Percentiles rank a stretch among this genome's conserved stretches.
phyloP scores from a whole-genome alignment of 1,140 invertebrate genomes.

The Aphelenchoides besseyi region DNA sequence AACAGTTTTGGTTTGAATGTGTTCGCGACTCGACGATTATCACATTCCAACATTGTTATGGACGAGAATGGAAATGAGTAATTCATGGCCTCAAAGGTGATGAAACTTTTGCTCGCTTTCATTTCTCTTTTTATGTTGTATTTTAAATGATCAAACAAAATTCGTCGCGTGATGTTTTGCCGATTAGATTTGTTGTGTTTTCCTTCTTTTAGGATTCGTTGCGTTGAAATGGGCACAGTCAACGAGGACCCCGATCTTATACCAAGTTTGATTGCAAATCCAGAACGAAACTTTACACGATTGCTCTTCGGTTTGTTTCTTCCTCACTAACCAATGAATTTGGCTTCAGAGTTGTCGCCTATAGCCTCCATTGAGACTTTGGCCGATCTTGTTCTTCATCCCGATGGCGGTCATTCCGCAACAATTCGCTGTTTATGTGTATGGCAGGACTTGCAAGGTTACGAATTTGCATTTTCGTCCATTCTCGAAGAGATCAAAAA shows the following conservation, averaged over 20 bases:
- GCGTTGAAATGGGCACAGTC: not conserved
- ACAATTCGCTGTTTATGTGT: conserved; percentile 33
- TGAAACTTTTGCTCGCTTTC: conserved; percentile 1
- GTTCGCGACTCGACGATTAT: conserved; percentile 2
- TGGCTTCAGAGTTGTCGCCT: conserved; percentile 17
- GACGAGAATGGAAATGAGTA: conserved; percentile 1
- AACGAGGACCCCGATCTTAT: conserved; percentile 1
- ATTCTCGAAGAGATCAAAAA: conserved; percentile 32
- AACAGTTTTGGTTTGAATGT: not conserved
- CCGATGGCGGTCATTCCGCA: conserved; percentile 31
- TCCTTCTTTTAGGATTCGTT: not conserved
- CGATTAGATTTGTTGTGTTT: not conserved
- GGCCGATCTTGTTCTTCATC: conserved; percentile 20
- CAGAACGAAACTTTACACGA: conserved; percentile 24
- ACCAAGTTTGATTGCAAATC: conserved; percentile 28
- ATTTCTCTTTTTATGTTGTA: not conserved
- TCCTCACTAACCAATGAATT: not conserved
- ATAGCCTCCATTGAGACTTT: conserved; percentile 24
- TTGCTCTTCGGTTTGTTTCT: conserved; percentile 38
- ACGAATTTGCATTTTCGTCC: conserved; percentile 18
- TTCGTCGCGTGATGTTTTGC: not conserved
- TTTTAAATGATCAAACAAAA: not conserved
- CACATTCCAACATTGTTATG: not conserved
- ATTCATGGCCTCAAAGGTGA: not conserved
- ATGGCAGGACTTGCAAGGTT: conserved; percentile 36